Base-by-base conservation (phyloP, 64 coral and sea anemone genomes). In the Orbicella faveolata region DNA sequence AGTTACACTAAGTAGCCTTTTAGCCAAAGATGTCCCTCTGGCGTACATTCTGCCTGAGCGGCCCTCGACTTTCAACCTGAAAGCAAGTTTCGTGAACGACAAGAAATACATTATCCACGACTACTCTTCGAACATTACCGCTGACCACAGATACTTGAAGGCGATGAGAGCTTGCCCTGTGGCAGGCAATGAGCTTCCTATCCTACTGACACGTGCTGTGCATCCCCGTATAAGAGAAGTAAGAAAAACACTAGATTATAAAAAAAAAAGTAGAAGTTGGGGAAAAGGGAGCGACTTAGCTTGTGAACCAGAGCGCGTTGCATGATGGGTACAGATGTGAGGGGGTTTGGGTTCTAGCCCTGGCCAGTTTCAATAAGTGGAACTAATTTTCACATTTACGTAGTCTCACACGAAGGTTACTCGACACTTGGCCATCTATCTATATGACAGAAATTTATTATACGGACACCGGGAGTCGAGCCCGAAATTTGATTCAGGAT, bases 41-140 rank as follows among this genome's bases (percentile, higher is more conserved):
- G 76, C 67, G 39, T 89, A 67, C 76, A 79, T 89, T 6, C 44
- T 89, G 9, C 76, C 88, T 12, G 88, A 89, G 21, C 20, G 88
- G 36, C 88, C 88, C 36, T 89, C 88, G 9, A 68, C 76, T 2
- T 89, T 80, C 35, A 63, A 89, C 76, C 62, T 52, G 65, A 64
- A 80, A 63, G 77, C 88, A 37, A 79, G 79, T 62, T 81, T 89
- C 9, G n/a, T 78, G 11, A 89, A 89, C n/a, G 77, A 80, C 11
- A 77, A 70, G 13, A 54, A 63, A 10, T 89, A 89, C 35, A 26
- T 79, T 3, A 89, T 89, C 18, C 88, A 89, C 21, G 88, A 89
- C 36, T 79, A 67, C 34, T 75, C 73, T 75, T 17, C 73, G 1
- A 36, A 75, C 30, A 75, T 75, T 0, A 36, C 73, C 34, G 73